Evolutionary conservation across 2,888 invertebrate species (phyloP).

Genomic region (Chymomyza caudatula): DNA sequence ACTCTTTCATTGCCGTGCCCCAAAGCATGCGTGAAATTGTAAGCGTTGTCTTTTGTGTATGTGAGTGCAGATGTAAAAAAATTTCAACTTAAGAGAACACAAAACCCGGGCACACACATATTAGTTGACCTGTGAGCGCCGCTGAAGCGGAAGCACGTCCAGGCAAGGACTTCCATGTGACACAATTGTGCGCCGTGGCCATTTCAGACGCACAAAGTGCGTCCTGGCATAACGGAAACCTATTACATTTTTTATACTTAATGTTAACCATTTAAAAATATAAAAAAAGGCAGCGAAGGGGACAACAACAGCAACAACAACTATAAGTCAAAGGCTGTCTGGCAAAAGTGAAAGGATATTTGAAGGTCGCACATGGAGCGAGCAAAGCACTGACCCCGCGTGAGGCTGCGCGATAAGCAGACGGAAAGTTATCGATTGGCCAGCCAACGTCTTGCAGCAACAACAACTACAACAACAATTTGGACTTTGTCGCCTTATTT

Average conservation of each 20-base stretch:
- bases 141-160: neutral
- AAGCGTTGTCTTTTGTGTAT: neutral
- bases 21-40: neutral
- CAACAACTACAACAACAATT: neutral
- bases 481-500: neutral
- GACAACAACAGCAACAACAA: neutral
- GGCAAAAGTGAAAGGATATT: conserved; percentile 58
- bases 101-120: neutral
- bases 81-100: neutral
- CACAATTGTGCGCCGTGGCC: neutral
- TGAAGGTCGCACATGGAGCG: conserved; percentile 53
- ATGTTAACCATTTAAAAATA: conserved; percentile 53
- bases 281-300: neutral
- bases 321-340: conserved; percentile 15
- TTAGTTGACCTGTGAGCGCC: neutral
- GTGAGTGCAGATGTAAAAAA: neutral
- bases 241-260: conserved; percentile 63
- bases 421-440: neutral
- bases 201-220: neutral
- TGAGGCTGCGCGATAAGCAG: conserved; percentile 31
- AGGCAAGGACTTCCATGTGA: neutral
- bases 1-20: neutral
- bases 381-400: conserved; percentile 20
- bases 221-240: conserved; percentile 43
- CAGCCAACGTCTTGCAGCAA: neutral